Conservation (phyloP, 2,888 invertebrate species). For the Agrypnus murinus region DNA sequence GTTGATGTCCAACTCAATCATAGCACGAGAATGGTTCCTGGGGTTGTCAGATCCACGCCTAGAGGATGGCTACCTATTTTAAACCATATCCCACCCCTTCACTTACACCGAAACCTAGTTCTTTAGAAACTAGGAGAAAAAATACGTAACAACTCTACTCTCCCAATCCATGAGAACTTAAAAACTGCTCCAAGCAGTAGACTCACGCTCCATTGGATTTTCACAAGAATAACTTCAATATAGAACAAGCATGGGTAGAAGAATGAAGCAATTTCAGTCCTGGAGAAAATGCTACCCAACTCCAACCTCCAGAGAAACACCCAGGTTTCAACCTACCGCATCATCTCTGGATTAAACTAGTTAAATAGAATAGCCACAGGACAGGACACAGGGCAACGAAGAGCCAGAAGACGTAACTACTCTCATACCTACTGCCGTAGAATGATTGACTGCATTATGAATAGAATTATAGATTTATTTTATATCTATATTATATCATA, state of each 20-base stretch:
- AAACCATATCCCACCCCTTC: background rate
- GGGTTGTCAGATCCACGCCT: conserved; percentile 2
- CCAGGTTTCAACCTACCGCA: background rate
- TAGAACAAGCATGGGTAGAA: conserved; percentile 6
- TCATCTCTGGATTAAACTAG: background rate
- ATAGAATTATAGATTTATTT: no score
- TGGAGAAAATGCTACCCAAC: no score
- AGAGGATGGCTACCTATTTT: background rate
- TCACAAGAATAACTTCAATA: background rate
- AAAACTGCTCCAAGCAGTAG: background rate
- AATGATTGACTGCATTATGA: no score
- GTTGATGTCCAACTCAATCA: background rate
- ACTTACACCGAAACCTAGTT: background rate
- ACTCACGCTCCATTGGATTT: background rate
- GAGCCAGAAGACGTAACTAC: no score
- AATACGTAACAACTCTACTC: no score
- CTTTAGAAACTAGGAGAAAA: background rate
- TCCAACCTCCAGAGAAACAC: no score
- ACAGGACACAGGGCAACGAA: background rate
- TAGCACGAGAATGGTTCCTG: conserved; percentile 6
- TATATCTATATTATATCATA: no score
- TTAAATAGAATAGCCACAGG: conserved; percentile 15
- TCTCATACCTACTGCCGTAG: no score
- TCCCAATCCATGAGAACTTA: no score
- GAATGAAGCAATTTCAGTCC: background rate